These are phyloP conservation scores for Sarcophaga variegata DNA, from an alignment of 2,888 invertebrate genomes.

Conservation along the genomic window DNA sequence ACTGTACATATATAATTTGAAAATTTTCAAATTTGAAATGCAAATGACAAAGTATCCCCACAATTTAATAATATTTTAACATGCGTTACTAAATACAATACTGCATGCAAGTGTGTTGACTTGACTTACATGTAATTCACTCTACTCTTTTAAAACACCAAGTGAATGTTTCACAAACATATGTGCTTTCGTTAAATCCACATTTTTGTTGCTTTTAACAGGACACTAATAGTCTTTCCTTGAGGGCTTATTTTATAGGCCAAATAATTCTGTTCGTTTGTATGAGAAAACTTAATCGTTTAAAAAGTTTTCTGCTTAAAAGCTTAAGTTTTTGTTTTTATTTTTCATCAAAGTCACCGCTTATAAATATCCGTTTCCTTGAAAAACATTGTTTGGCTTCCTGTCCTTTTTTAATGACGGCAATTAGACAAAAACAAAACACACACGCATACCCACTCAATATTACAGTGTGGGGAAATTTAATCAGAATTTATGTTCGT, in stretches of 20 bases:
- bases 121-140: no score
- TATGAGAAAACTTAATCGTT: not conserved
- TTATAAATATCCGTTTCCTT: constrained; percentile 11
- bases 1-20: not conserved
- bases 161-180: no score
- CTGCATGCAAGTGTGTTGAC: not conserved
- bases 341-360: not conserved
- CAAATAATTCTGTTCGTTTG: not conserved
- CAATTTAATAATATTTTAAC: not conserved
- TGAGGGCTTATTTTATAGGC: no score
- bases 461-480: no score
- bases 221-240: no score
- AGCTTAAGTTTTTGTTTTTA: not conserved
- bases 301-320: not conserved
- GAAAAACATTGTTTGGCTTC: constrained; percentile 36
- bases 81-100: not conserved
- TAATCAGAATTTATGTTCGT: no score
- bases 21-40: not conserved
- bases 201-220: no score
- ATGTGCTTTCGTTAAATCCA: no score
- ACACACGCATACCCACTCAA: no score
- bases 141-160: no score
- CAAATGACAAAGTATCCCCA: not conserved
- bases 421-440: no score
- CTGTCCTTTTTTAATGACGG: constrained; percentile 17